These are phyloP conservation scores for Epistrophe eligans DNA, from an alignment of 2,888 invertebrate species.

Conservation along the genomic window DNA sequence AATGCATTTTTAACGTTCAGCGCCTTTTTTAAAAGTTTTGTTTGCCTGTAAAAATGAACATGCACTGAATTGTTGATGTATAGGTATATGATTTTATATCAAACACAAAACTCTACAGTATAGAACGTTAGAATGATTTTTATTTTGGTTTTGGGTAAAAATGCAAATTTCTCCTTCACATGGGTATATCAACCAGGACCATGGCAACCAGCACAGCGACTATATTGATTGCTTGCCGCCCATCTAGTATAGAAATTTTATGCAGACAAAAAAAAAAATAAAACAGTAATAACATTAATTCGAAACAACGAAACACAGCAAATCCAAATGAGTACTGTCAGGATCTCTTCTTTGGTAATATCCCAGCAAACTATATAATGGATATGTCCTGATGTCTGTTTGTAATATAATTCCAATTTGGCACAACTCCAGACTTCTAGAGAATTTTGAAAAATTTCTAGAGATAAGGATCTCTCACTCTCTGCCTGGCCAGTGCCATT, in stretches of 20 bases:
- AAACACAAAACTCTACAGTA: background rate
- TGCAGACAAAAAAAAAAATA: background rate
- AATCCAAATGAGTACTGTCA: constrained; percentile 69
- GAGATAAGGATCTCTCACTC: constrained; percentile 50
- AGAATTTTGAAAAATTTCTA: constrained; percentile 48
- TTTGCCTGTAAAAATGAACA: background rate
- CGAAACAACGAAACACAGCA: constrained; percentile 71
- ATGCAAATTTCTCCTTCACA: constrained; percentile 59
- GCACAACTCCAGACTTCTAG: constrained; percentile 69
- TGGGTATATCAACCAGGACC: constrained; percentile 17
- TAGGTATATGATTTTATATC: background rate
- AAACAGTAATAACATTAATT: constrained; percentile 71
- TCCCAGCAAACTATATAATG: constrained; percentile 58
- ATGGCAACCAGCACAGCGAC: constrained; percentile 22
- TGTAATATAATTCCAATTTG: constrained; percentile 75
- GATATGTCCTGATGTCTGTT: constrained; percentile 74
- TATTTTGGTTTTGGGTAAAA: constrained; percentile 51
- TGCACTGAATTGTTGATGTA: background rate
- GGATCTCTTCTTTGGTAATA: constrained; percentile 60
- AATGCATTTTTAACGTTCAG: too few species aligned
- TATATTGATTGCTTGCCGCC: constrained; percentile 49
- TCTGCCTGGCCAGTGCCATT: constrained; percentile 43
- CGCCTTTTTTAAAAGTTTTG: background rate
- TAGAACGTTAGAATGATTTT: constrained; percentile 49
- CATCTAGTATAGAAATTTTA: constrained; percentile 38